Conservation (phyloP, 2,888 invertebrate species). For the Nesidiocoris tenuis region DNA sequence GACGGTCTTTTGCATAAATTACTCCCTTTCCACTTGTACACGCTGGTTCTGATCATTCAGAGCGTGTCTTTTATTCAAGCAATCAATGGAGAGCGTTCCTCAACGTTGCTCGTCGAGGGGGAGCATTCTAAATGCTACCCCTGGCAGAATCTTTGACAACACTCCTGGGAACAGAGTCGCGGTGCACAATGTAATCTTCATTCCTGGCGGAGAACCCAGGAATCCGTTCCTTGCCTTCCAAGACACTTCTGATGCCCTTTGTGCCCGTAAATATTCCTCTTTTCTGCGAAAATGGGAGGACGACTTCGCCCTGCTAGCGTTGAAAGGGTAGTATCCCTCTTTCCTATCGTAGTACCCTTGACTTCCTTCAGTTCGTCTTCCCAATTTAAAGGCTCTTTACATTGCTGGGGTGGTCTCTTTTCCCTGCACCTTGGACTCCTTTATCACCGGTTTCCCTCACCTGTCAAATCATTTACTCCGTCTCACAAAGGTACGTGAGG, state of each 20-base stretch:
- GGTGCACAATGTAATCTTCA: constrained; percentile 34
- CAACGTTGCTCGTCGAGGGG: background rate
- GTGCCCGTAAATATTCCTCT: constrained; percentile 33
- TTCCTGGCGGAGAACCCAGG: constrained; percentile 18
- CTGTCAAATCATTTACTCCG: constrained; percentile 33
- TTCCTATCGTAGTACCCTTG: background rate
- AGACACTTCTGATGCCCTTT: constrained; percentile 19
- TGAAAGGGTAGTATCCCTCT: background rate
- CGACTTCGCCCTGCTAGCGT: background rate
- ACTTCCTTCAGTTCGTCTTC: constrained; percentile 26
- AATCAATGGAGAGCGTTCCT: background rate
- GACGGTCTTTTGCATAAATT: too few relatives aligned
- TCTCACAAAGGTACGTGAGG: constrained; percentile 20
- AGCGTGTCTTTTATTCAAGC: background rate
- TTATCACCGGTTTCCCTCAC: constrained; percentile 22
- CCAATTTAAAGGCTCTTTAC: constrained; percentile 26
- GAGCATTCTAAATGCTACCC: constrained; percentile 10
- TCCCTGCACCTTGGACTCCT: background rate
- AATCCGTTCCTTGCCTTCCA: constrained; percentile 18
- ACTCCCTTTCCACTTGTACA: too few relatives aligned
- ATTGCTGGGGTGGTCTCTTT: background rate
- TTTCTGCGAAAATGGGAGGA: constrained; percentile 8
- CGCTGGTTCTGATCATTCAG: background rate
- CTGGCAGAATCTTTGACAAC: constrained; percentile 21
- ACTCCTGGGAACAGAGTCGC: constrained; percentile 7